Evolutionary conservation across 2,888 invertebrate genomes (phyloP).

Genomic region (Biston betularia): DNA sequence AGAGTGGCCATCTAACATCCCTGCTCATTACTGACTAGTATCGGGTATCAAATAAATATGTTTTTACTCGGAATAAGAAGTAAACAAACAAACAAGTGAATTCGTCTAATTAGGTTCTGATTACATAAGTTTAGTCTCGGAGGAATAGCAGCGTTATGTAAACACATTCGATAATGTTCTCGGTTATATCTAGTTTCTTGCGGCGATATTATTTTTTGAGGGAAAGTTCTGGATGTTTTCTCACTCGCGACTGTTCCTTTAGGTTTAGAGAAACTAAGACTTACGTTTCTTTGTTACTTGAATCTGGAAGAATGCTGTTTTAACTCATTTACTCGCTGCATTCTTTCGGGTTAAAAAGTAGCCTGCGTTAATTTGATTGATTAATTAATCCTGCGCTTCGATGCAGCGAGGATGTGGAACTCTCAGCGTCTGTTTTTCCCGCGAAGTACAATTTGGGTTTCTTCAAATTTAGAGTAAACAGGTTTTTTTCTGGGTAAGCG

Average conservation of each 20-base stretch:
- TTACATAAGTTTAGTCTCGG: slow-evolving; percentile 13
- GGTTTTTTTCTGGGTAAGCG: no score
- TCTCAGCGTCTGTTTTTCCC: no score
- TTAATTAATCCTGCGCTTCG: no score
- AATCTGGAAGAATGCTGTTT: neutral
- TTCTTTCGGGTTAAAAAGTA: no score
- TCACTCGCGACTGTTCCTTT: neutral
- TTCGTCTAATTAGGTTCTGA: slow-evolving; percentile 20
- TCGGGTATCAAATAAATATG: slow-evolving; percentile 14
- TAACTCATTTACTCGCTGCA: no score
- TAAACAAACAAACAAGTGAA: slow-evolving; percentile 28
- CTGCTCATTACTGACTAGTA: neutral
- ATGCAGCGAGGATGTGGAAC: no score
- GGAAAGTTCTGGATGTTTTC: neutral
- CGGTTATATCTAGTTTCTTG: neutral
- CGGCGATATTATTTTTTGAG: neutral
- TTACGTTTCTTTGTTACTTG: no score
- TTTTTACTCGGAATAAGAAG: slow-evolving; percentile 19
- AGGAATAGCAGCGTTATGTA: slow-evolving; percentile 6
- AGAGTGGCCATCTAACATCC: no score
- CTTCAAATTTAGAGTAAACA: no score
- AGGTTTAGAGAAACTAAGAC: neutral
- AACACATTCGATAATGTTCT: slow-evolving; percentile 6
- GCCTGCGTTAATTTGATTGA: no score
- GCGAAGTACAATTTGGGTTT: no score